Evolutionary conservation across 2,888 invertebrate genomes (phyloP).

Genomic region (Eugnorisma glareosa): DNA sequence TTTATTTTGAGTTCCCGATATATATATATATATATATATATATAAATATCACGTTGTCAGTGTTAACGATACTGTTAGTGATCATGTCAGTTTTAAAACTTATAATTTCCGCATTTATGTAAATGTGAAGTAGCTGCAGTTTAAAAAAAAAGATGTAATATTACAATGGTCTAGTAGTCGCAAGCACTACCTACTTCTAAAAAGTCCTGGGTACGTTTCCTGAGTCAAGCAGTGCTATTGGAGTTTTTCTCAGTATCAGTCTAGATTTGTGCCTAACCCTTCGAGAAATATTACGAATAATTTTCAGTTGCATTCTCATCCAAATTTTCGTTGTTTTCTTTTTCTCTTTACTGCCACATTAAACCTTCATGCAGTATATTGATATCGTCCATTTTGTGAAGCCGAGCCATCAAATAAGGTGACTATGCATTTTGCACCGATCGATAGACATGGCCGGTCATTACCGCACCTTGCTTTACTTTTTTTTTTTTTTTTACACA

Average conservation of each 20-base stretch:
- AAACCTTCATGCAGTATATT: slow-evolving; percentile 56
- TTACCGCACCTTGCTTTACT: slow-evolving; percentile 70
- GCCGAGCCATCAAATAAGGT: slow-evolving; percentile 82
- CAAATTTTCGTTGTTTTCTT: neutral
- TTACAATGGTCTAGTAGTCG: neutral
- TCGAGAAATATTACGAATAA: neutral
- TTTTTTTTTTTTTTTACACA: slow-evolving; percentile 52
- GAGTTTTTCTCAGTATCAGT: neutral
- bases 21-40: too few species aligned
- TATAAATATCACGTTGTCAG: too few species aligned
- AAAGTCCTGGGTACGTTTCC: neutral
- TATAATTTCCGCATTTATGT: neutral
- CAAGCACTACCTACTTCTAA: too few species aligned
- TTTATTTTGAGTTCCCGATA: too few species aligned
- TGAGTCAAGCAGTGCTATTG: neutral
- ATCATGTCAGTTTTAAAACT: too few species aligned
- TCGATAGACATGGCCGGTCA: slow-evolving; percentile 76
- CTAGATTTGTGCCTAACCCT: neutral
- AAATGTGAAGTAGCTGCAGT: neutral
- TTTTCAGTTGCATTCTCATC: slow-evolving; percentile 23
- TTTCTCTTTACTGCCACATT: slow-evolving; percentile 24
- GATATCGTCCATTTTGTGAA: slow-evolving; percentile 73
- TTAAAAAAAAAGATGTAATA: neutral
- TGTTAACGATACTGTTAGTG: too few species aligned
- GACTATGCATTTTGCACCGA: slow-evolving; percentile 81